Percentiles rank a stretch among this genome's conserved stretches.
These are phyloP conservation scores for Pedicia rivosa DNA, from an alignment of 2,888 invertebrate species.

Conservation along the genomic window DNA sequence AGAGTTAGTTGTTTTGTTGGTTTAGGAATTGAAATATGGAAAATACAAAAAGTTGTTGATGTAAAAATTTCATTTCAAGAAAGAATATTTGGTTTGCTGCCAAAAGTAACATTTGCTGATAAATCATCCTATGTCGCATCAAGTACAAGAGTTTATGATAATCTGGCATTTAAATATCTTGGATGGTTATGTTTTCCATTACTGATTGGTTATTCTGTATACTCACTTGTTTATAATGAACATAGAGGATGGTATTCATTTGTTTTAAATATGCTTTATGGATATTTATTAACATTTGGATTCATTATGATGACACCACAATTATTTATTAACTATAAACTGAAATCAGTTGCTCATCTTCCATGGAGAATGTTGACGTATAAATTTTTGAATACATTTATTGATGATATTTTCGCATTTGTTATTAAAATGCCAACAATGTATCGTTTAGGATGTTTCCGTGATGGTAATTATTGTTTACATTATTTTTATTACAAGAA, in stretches of 20 bases:
- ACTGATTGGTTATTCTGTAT: constrained; percentile 81
- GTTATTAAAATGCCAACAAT: constrained; percentile 99
- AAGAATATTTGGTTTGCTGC: constrained; percentile 60
- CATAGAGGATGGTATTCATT: constrained; percentile 99
- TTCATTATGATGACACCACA: constrained; percentile 99
- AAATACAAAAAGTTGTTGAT: constrained; percentile 92
- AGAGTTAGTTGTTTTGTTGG: constrained; percentile 89
- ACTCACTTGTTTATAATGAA: constrained; percentile 88
- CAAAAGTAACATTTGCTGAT: constrained; percentile 67
- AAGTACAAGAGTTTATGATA: constrained; percentile 85
- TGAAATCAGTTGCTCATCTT: constrained; percentile 97
- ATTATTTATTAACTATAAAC: constrained; percentile 96
- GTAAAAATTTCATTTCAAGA: constrained; percentile 61
- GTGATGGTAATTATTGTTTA: constrained; percentile 74
- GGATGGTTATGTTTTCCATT: constrained; percentile 94
- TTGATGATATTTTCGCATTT: constrained; percentile 99
- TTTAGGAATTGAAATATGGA: constrained; percentile 95
- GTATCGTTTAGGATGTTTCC: constrained; percentile 94
- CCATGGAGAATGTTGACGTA: constrained; percentile 99
- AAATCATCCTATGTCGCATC: constrained; percentile 95
- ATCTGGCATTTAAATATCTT: constrained; percentile 88
- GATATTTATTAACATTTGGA: constrained; percentile 94
- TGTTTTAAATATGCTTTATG: constrained; percentile 90
- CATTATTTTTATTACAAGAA: too few species aligned
- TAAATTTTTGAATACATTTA: constrained; percentile 98